Conservation (phyloP, 2,113 vertebrate genomes). For the Nibea albiflora region DNA sequence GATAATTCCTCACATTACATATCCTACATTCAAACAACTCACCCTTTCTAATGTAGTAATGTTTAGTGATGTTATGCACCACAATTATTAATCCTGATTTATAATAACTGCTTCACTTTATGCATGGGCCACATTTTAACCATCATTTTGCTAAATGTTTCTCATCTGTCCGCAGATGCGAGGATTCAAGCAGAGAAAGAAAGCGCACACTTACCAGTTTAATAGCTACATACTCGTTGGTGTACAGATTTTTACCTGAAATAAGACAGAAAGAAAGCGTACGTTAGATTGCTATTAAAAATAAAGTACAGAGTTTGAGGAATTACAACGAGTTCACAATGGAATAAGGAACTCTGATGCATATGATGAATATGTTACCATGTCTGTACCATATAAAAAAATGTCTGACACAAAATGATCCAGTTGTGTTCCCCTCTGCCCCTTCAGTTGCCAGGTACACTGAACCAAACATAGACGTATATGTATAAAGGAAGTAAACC, state of each 20-base stretch:
- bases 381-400: background rate
- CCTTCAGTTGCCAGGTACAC: background rate
- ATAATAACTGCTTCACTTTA: background rate
- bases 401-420: background rate
- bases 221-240: constrained; percentile 99
- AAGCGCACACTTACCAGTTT: constrained; percentile 93
- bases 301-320: background rate
- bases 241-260: constrained; percentile 99
- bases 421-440: background rate
- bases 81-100: background rate
- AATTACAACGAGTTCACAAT: background rate
- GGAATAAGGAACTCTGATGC: background rate
- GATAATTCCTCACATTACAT: too few relatives aligned
- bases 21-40: background rate
- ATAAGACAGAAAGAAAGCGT: constrained; percentile 62
- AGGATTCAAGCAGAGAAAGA: constrained; percentile 14
- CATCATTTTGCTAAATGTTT: background rate
- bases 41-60: background rate
- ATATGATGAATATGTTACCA: background rate
- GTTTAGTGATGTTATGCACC: background rate
- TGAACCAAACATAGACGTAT: background rate
- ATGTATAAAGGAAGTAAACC: too few relatives aligned
- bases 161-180: background rate
- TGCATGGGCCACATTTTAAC: background rate
- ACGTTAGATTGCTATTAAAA: constrained; percentile 15